Base-by-base conservation (phyloP, 2,888 invertebrate genomes). In the Cryptocephalus primarius region DNA sequence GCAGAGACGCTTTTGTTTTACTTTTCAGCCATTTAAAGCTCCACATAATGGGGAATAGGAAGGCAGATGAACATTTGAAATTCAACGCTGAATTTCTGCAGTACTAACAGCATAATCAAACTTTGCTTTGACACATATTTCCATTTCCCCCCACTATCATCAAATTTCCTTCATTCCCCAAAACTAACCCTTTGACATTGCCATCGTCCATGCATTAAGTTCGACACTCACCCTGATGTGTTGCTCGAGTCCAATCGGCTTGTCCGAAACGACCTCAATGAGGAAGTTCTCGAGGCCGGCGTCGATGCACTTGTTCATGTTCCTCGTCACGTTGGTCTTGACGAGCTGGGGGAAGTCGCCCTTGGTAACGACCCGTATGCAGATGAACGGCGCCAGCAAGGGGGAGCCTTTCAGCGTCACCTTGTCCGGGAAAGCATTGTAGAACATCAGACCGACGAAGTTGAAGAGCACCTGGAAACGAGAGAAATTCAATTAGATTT, bases 211-310 rank as follows among this genome's bases (percentile, higher is more conserved):
- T n/a, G n/a, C n/a, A n/a, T n/a, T n/a, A n/a, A n/a, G n/a, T n/a
- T n/a, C n/a, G n/a, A n/a, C 22, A 51, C 91, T 77, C 8, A 92
- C 80, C 56, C 92, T 76, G 45, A 87, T 79, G 69, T 89, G 86
- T 48, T 83, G 76, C n/a, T 82, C 75, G 55, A 91, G 69, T 57
- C 83, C 82, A 32, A 90, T 76, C 8, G 82, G 78, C 68, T 91
- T 92, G 68, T 96, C 95, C 34, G 93, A 92, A 10, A 95, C 95
- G 34, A 96, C 92, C 76, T 96, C 94, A 59, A 96, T 85, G 64
- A 94, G 82, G 63, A 95, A 96, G 68, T 96, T 94, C 69, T 94
- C 93, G 63, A 96, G 74, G 9, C 94, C 94, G 8, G 88, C 88
- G 67, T 90, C 88, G 54, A 85, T 73, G 64, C 93, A 93, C 54